These are phyloP conservation scores for Austrolebias charrua DNA, from an alignment of 2,797 vertebrate genomes.

Conservation along the genomic window DNA sequence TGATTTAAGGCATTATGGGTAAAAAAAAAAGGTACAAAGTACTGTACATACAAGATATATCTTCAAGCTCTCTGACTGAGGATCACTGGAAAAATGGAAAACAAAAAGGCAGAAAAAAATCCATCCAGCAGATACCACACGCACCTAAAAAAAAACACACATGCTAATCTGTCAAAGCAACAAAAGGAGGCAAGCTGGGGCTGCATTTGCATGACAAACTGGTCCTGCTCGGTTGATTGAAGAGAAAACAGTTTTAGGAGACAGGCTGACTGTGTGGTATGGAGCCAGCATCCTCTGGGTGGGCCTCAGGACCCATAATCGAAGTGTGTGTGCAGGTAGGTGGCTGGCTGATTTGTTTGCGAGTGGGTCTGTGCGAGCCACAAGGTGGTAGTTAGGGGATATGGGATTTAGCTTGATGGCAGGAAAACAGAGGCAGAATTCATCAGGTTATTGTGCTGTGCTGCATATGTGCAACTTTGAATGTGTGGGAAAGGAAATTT, in stretches of 20 bases:
- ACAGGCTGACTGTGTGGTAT: slow-evolving; percentile 69
- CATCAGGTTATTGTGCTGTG: slow-evolving; percentile 50
- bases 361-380: slow-evolving; percentile 29
- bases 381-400: slow-evolving; percentile 53
- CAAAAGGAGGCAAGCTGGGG: slow-evolving; percentile 69
- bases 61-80: slow-evolving; percentile 11
- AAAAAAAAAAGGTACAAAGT: slow-evolving; percentile 13
- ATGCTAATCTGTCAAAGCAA: slow-evolving; percentile 68
- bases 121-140: slow-evolving; percentile 28
- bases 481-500: background rate
- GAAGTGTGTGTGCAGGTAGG: slow-evolving; percentile 35
- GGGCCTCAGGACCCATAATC: slow-evolving; percentile 61
- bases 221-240: slow-evolving; percentile 66
- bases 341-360: slow-evolving; percentile 51
- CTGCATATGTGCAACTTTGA: slow-evolving; percentile 9
- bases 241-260: slow-evolving; percentile 73
- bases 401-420: slow-evolving; percentile 49
- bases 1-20: background rate
- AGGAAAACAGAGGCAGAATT: slow-evolving; percentile 48
- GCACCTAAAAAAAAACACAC: slow-evolving; percentile 41
- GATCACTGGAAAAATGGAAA: slow-evolving; percentile 31
- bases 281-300: slow-evolving; percentile 65
- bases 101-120: slow-evolving; percentile 43
- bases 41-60: slow-evolving; percentile 14
- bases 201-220: slow-evolving; percentile 75